A percentile compares a stretch with the other conserved stretches of the same genome.
Evolutionary conservation across 2,797 vertebrate species (phyloP).

Genomic region (Pterois miles): DNA sequence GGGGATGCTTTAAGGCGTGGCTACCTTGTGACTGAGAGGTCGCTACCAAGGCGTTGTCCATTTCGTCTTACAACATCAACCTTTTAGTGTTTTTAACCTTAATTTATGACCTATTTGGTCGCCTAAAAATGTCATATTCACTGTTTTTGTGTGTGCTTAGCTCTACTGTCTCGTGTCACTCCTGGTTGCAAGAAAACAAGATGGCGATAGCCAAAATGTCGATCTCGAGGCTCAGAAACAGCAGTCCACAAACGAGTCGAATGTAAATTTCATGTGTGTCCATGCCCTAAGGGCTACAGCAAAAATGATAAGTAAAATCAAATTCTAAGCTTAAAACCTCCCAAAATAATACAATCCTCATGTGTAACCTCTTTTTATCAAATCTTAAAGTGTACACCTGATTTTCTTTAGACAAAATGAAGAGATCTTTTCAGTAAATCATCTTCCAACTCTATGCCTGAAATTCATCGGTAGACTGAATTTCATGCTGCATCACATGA

Average conservation of each 20-base stretch:
- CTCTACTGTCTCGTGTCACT: too few relatives aligned
- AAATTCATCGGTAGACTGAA: background rate
- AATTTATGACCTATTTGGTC: too few relatives aligned
- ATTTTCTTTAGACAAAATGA: background rate
- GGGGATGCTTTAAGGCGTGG: too few relatives aligned
- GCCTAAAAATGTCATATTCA: fast-evolving
- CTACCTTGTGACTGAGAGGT: too few relatives aligned
- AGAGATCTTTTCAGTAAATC: background rate
- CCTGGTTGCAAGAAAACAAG: too few relatives aligned
- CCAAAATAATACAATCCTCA: background rate
- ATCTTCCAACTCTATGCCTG: background rate
- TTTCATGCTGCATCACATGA: background rate
- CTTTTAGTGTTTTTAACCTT: too few relatives aligned
- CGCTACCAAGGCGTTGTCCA: fast-evolving
- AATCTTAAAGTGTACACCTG: background rate
- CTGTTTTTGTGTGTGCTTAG: too few relatives aligned
- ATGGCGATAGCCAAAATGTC: too few relatives aligned
- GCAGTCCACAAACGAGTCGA: too few relatives aligned
- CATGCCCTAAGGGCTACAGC: background rate
- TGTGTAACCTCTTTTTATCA: background rate
- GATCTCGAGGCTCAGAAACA: too few relatives aligned
- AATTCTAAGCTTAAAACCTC: background rate
- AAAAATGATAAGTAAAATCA: background rate
- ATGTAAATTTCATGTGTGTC: too few relatives aligned
- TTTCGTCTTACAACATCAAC: fast-evolving